Percentiles rank a stretch among this genome's conserved stretches.
These are phyloP conservation scores for Lathronympha strigana DNA, from an alignment of 2,888 invertebrate genomes.

Conservation along the genomic window DNA sequence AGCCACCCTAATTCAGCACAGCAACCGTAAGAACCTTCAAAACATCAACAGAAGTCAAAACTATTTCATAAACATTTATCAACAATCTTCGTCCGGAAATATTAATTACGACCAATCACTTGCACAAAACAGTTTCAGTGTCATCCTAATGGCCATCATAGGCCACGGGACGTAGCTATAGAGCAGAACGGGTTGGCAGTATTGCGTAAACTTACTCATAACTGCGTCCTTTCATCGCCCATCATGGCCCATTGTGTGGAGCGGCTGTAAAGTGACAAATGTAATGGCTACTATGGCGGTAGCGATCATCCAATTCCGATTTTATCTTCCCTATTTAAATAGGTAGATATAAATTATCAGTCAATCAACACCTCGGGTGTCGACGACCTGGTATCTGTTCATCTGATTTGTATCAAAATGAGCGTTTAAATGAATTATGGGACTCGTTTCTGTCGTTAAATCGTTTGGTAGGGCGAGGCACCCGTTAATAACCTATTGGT, in stretches of 20 bases:
- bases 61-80: background rate
- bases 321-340: slow-evolving; percentile 34
- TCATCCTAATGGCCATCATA: no score
- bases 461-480: slow-evolving; percentile 44
- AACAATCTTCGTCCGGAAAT: background rate
- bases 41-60: no score
- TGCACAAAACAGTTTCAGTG: background rate
- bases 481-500: background rate
- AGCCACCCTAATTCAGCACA: no score
- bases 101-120: background rate
- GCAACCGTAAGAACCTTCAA: no score
- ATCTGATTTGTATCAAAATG: slow-evolving; percentile 32
- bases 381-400: slow-evolving; percentile 34
- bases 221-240: no score
- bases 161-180: no score
- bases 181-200: no score
- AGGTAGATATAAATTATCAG: slow-evolving; percentile 32
- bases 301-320: slow-evolving; percentile 24
- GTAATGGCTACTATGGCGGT: background rate
- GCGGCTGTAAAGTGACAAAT: slow-evolving; percentile 17
- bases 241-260: no score
- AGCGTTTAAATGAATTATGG: slow-evolving; percentile 49
- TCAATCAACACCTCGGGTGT: slow-evolving; percentile 35
- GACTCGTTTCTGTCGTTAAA: slow-evolving; percentile 52
- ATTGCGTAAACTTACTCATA: no score